Conservation (phyloP, 2,797 vertebrate species). For the Pseudochromis fuscus region DNA sequence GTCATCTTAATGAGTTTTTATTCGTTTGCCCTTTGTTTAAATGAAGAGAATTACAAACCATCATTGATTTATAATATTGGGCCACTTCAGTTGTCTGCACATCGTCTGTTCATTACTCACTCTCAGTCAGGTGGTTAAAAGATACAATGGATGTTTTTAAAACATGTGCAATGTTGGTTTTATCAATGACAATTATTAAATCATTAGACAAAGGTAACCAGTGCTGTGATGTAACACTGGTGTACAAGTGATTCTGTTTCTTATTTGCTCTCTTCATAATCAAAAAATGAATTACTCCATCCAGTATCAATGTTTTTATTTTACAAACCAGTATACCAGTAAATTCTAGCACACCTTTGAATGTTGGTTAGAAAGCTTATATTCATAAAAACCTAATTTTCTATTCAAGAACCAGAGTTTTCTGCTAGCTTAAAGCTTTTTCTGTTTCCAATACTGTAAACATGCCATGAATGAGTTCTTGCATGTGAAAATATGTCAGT, state of each 20-base stretch:
- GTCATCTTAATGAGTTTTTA: slow-evolving; percentile 93
- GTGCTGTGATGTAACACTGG: neutral
- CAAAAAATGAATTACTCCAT: neutral
- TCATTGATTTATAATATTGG: slow-evolving; percentile 91
- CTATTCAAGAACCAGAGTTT: slow-evolving; percentile 5
- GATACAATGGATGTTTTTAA: slow-evolving; percentile 48
- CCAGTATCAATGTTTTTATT: neutral
- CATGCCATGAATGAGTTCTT: slow-evolving; percentile 13
- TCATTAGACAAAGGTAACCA: neutral
- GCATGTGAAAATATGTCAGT: slow-evolving; percentile 29
- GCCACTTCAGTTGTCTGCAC: slow-evolving; percentile 84
- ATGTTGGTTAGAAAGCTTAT: neutral
- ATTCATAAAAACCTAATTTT: slow-evolving; percentile 17
- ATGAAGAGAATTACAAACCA: slow-evolving; percentile 89
- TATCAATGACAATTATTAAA: neutral
- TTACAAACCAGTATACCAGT: neutral
- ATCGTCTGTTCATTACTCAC: slow-evolving; percentile 63
- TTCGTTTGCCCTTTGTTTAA: slow-evolving; percentile 90
- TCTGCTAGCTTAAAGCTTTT: slow-evolving; percentile 13
- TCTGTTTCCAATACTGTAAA: slow-evolving; percentile 18
- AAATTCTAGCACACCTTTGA: slow-evolving; percentile 1
- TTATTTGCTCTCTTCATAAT: neutral
- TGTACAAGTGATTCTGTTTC: neutral
- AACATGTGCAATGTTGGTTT: slow-evolving; percentile 5
- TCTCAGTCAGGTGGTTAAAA: slow-evolving; percentile 57